A percentile compares a stretch with the other conserved stretches of the same genome.
Evolutionary conservation across 2,113 vertebrate genomes (phyloP).

Genomic region (Danio rerio): DNA sequence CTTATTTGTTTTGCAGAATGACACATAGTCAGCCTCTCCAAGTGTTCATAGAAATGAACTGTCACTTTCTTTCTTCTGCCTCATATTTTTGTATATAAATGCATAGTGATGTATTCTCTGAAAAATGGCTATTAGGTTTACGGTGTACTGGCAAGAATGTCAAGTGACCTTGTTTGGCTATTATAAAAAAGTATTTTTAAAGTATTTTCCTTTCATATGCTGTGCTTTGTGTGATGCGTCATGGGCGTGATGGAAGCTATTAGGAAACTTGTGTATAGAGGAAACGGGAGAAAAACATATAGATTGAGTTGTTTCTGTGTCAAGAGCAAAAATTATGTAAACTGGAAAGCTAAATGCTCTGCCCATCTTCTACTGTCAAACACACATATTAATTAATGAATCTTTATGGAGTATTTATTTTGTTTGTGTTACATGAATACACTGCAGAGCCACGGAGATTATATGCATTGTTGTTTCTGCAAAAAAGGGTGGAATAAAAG

Average conservation of each 20-base stretch:
- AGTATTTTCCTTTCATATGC: neutral
- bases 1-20: neutral
- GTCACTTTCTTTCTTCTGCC: neutral
- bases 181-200: neutral
- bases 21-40: neutral
- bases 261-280: neutral
- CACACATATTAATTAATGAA: neutral
- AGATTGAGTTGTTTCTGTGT: neutral
- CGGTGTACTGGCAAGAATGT: neutral
- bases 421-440: too few species aligned
- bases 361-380: neutral
- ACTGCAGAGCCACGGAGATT: neutral
- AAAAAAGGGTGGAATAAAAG: neutral
- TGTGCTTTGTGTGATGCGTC: neutral
- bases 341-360: neutral
- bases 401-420: too few species aligned
- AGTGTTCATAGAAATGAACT: neutral
- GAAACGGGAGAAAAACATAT: neutral
- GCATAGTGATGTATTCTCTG: neutral
- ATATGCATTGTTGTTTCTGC: neutral
- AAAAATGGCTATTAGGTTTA: neutral
- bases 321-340: neutral
- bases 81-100: neutral
- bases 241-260: neutral
- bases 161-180: neutral